A percentile compares a stretch with the other conserved stretches of the same genome.
Conservation (phyloP, 2,888 invertebrate genomes). For the Cecidostiba fungosa region DNA sequence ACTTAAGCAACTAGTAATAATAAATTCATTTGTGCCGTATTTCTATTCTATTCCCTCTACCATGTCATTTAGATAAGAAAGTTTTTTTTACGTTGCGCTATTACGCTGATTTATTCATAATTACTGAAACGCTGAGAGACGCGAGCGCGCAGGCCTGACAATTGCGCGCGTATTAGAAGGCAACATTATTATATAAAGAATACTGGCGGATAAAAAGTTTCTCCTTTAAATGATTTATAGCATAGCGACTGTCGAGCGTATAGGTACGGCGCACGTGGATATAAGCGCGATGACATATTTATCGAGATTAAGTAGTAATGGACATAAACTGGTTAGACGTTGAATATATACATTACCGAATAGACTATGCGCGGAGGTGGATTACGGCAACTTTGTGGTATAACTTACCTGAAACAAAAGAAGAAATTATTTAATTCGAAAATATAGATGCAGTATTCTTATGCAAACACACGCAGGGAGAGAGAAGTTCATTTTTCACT, state of each 20-base stretch:
- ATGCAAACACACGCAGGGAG: background rate
- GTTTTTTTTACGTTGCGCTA: constrained; percentile 10
- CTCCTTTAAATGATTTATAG: background rate
- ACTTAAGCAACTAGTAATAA: constrained; percentile 57
- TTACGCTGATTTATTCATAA: constrained; percentile 42
- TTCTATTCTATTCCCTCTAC: constrained; percentile 13
- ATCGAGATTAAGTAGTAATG: constrained; percentile 14
- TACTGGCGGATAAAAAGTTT: background rate
- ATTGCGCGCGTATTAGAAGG: background rate
- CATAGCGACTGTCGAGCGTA: background rate
- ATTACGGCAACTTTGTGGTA: background rate
- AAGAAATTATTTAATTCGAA: background rate
- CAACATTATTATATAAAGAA: background rate
- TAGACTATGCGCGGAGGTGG: background rate
- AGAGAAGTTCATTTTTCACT: constrained; percentile 33
- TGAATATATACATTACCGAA: constrained; percentile 46
- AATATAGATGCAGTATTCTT: background rate
- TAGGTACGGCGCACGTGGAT: background rate
- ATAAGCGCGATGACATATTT: background rate
- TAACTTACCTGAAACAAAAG: constrained; percentile 58
- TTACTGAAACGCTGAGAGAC: background rate
- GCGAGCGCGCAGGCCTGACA: background rate
- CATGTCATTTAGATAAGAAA: constrained; percentile 39
- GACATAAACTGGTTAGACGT: constrained; percentile 21
- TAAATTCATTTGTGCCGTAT: constrained; percentile 52